These are phyloP conservation scores for Alca torda DNA, from an alignment of 2,797 vertebrate species.

Conservation along the genomic window DNA sequence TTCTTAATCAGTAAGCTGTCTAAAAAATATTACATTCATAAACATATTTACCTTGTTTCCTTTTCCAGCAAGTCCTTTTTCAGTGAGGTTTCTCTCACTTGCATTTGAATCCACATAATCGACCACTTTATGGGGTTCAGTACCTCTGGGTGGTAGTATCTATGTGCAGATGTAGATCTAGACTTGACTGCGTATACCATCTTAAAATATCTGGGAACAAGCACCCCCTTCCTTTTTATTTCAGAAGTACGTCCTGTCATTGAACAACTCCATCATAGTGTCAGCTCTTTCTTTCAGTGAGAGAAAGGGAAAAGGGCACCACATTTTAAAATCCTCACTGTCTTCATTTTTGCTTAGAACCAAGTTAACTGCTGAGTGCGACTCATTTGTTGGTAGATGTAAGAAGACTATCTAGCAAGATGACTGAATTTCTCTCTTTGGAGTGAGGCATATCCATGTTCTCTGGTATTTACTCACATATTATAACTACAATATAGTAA, in stretches of 20 bases:
- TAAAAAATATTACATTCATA: background rate
- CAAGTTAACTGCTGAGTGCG: background rate
- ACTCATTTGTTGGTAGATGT: background rate
- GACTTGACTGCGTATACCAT: background rate
- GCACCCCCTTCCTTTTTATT: background rate
- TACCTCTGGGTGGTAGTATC: background rate
- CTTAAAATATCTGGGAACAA: background rate
- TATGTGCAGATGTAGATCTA: background rate
- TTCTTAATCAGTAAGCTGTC: background rate
- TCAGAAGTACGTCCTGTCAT: background rate
- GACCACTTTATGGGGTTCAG: background rate
- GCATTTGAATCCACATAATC: background rate
- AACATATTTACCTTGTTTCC: background rate
- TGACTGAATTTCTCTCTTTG: background rate
- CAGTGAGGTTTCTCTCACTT: background rate
- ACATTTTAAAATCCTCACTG: background rate
- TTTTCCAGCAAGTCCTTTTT: background rate
- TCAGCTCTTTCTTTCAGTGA: background rate
- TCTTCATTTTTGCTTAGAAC: background rate
- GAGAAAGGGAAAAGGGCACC: background rate
- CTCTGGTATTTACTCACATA: background rate
- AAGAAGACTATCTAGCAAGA: background rate
- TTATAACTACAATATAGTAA: background rate
- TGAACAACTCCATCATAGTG: background rate
- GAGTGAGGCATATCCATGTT: background rate